Base-by-base conservation (phyloP, 1,140 invertebrate genomes). In the Scaptodrosophila lebanonensis region DNA sequence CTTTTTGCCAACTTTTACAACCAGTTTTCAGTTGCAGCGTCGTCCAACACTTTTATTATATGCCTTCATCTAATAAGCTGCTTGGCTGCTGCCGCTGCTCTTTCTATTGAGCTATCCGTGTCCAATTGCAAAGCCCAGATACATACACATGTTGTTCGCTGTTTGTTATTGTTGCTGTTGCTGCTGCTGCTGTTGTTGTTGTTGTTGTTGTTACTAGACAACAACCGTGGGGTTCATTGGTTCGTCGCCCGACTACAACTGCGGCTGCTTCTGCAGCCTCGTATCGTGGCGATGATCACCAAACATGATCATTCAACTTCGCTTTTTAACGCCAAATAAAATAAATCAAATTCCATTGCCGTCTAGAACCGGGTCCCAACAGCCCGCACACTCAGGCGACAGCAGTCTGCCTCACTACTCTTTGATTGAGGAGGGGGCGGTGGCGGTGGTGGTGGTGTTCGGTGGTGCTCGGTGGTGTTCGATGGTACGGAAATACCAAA, bases 261-360 rank as follows among this genome's bases (percentile, higher is more conserved):
- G n/a, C n/a, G n/a, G n/a, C n/a, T n/a, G n/a, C n/a, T n/a, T n/a
- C n/a, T n/a, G n/a, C n/a, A n/a, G n/a, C 79, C 60, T 64, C 72
- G 67, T 76, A 53, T 66, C 63, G 60, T 70, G 70, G 72, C 79
- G 75, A 79, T 75, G 63, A 69, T 66, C 71, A 76, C 62, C 71
- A 76, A 76, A 76, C 72, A 76, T 76, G 71, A 76, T 76, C 68
- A 64, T 76, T 76, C 71, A 76, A 70, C 71, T 79, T 64, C 65
- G 75, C 54, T 69, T 79, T 79, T 79, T 79, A 79, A 79, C 75
- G 75, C 75, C 75, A 79, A 79, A 79, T 75, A 79, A 79, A 79
- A 79, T 82, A 79, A 82, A 79, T 79, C 75, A 79, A 79, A 79
- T 79, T 79, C 75, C 75, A 69, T 12, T 58, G 56, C 69, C 69